Conservation (phyloP, 2,113 vertebrate species). For the Toxotes jaculatrix region DNA sequence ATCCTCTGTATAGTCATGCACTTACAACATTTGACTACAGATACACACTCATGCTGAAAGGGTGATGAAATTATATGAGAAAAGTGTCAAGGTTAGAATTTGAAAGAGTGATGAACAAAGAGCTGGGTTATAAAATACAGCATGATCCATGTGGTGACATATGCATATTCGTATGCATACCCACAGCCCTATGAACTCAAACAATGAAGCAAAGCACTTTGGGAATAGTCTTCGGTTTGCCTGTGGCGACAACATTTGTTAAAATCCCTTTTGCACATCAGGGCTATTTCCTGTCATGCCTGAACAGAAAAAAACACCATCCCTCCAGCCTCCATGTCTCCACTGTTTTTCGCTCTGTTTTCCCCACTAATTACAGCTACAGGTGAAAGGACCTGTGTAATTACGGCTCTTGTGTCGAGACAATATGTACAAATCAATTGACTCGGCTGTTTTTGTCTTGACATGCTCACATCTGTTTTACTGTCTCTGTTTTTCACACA, state of each 20-base stretch:
- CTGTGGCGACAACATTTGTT: constrained; percentile 18
- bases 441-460: constrained; percentile 21
- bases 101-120: constrained; percentile 12
- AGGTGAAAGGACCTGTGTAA: constrained; percentile 44
- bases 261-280: constrained; percentile 1
- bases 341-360: constrained; percentile 14
- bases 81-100: not conserved
- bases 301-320: not conserved
- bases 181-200: constrained; percentile 7
- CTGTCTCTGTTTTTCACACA: constrained; percentile 11
- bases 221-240: not conserved
- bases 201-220: not conserved
- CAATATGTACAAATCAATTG: constrained; percentile 45
- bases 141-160: not conserved
- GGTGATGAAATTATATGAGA: not conserved
- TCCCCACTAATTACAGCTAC: constrained; percentile 46
- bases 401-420: constrained; percentile 29
- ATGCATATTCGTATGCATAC: not conserved
- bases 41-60: not conserved
- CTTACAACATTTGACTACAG: not conserved
- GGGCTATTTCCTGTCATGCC: constrained; percentile 27
- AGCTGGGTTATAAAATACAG: constrained; percentile 1
- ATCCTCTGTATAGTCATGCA: not conserved
- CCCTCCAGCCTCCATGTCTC: not conserved
- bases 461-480: constrained; percentile 47